phyloP scores from a whole-genome alignment of 2,113 vertebrate species.

The Nansenia antarctica region DNA sequence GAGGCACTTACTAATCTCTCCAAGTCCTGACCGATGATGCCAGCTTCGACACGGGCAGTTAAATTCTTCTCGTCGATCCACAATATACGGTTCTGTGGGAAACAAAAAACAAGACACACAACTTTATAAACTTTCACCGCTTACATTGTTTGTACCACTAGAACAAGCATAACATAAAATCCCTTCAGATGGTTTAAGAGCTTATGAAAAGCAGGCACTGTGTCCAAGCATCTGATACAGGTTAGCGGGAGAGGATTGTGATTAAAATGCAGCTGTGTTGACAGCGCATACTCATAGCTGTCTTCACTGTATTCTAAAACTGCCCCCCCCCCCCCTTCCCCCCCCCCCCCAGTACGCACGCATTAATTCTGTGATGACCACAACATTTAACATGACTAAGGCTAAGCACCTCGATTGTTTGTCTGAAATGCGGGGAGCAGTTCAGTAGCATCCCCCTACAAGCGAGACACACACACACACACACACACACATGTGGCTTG shows the following conservation, averaged over 20 bases:
- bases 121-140: conserved; percentile 18
- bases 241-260: conserved; percentile 13
- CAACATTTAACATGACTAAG: neutral
- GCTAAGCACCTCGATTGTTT: neutral
- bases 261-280: conserved; percentile 17
- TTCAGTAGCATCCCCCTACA: conserved; percentile 22
- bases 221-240: neutral
- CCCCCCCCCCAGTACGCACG: no score
- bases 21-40: conserved; percentile 95
- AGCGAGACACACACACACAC: conserved; percentile 11
- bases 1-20: conserved; percentile 86
- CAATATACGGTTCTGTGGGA: conserved; percentile 89
- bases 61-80: conserved; percentile 98
- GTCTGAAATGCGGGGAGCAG: conserved; percentile 19
- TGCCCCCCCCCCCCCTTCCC: no score
- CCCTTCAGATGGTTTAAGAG: neutral
- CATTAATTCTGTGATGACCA: conserved; percentile 8
- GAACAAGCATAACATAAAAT: conserved; percentile 3
- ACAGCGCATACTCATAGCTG: conserved; percentile 18
- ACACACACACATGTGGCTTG: conserved; percentile 19
- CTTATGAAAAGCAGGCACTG: neutral
- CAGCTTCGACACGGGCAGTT: conserved; percentile 91
- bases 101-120: neutral
- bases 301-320: conserved; percentile 10
- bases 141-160: conserved; percentile 10